phyloP scores from a whole-genome alignment of 2,113 vertebrate genomes.

The Cettia cetti region DNA sequence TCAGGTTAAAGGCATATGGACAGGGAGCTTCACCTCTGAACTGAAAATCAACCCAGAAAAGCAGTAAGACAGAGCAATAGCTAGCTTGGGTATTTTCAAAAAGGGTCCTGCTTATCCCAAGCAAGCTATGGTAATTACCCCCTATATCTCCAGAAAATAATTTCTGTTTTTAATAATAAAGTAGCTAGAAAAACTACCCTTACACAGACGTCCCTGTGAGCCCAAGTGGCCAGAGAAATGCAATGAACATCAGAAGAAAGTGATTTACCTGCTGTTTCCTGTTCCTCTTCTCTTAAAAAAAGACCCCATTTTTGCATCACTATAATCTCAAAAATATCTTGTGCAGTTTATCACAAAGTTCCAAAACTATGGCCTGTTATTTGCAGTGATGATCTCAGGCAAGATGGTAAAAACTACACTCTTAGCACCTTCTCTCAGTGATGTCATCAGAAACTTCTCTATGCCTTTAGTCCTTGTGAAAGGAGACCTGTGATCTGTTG shows the following conservation, averaged over 20 bases:
- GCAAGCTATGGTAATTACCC: neutral
- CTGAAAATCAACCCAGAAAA: neutral
- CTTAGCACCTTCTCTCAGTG: neutral
- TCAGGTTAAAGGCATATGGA: neutral
- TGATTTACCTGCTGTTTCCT: neutral
- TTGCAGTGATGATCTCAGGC: neutral
- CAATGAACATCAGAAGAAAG: neutral
- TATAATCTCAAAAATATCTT: neutral
- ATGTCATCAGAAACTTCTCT: neutral
- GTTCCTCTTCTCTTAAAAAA: neutral
- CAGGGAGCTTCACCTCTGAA: neutral
- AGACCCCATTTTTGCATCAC: neutral
- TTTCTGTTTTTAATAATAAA: neutral
- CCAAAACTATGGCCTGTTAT: neutral
- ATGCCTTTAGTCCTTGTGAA: neutral
- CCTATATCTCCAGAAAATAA: neutral
- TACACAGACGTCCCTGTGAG: neutral
- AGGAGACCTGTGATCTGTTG: neutral
- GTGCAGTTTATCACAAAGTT: neutral
- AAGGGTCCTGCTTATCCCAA: neutral
- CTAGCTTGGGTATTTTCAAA: neutral
- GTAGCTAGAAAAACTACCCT: neutral
- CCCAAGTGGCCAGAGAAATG: neutral
- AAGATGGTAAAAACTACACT: fast-evolving
- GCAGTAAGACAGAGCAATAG: neutral